phyloP scores from a whole-genome alignment of 1,140 invertebrate species.

The Drosophila sulfurigaster region DNA sequence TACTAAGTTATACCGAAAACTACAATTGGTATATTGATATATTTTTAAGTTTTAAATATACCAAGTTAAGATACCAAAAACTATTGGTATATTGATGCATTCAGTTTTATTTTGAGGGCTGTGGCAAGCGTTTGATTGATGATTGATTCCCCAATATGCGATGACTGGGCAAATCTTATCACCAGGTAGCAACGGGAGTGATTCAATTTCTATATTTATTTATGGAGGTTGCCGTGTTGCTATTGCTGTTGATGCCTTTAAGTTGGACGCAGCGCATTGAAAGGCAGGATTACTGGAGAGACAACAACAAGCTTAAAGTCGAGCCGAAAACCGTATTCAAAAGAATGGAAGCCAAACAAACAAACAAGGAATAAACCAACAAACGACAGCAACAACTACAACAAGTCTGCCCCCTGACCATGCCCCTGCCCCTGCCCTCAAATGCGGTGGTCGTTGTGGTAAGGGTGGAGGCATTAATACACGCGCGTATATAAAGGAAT shows the following conservation, averaged over 20 bases:
- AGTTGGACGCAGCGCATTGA: constrained; percentile 32
- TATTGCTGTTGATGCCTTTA: constrained; percentile 1
- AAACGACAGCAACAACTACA: constrained; percentile 4
- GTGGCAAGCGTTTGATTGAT: constrained; percentile 58
- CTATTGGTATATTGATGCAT: too few species aligned
- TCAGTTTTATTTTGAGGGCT: constrained; percentile 27
- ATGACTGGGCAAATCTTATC: constrained; percentile 22
- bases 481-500: constrained; percentile 76
- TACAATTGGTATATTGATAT: too few species aligned
- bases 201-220: constrained; percentile 30
- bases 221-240: constrained; percentile 3
- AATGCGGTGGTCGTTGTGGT: constrained; percentile 29
- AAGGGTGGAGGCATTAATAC: constrained; percentile 54
- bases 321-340: constrained; percentile 65
- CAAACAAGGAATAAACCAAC: constrained; percentile 49
- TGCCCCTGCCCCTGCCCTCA: constrained; percentile 7
- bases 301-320: constrained; percentile 73
- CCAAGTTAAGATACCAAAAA: too few species aligned
- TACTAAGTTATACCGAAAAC: too few species aligned
- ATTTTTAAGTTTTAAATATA: too few species aligned
- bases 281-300: constrained; percentile 72
- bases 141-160: constrained; percentile 60
- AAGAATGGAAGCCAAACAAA: constrained; percentile 58
- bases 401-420: background rate
- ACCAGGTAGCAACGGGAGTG: constrained; percentile 25